Conservation (phyloP, 2,797 vertebrate species). For the Semaprochilodus insignis region DNA sequence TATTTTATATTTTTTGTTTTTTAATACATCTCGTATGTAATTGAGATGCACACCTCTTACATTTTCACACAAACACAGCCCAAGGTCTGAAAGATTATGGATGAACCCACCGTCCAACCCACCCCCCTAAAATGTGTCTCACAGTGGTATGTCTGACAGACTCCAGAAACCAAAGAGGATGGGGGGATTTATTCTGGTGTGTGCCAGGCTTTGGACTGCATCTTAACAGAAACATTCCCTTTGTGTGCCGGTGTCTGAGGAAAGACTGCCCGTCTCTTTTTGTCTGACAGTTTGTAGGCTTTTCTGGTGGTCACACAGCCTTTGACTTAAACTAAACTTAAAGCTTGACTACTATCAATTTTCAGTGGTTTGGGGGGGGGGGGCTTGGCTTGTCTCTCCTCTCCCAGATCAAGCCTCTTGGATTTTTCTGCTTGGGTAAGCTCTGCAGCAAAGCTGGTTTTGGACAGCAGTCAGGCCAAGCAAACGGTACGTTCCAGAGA, state of each 20-base stretch:
- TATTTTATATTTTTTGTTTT: too few species aligned
- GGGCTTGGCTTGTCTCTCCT: constrained; percentile 37
- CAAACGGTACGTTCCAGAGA: constrained; percentile 61
- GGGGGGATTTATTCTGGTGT: background rate
- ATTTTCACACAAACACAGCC: too few species aligned
- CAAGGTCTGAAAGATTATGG: too few species aligned
- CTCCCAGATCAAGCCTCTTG: constrained; percentile 48
- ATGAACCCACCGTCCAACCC: too few species aligned
- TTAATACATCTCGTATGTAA: too few species aligned
- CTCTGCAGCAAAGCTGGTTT: constrained; percentile 58
- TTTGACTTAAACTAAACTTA: constrained; percentile 47
- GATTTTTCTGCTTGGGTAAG: constrained; percentile 58
- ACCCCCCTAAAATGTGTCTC: too few species aligned
- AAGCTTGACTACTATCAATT: constrained; percentile 50
- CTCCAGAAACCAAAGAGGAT: background rate
- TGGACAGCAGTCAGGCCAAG: constrained; percentile 65
- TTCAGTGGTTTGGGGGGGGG: constrained; percentile 50
- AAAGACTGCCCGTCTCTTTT: background rate
- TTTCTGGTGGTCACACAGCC: constrained; percentile 14
- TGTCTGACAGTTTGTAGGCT: background rate
- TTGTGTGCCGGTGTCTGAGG: background rate
- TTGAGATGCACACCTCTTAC: too few species aligned
- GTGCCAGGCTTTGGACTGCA: background rate
- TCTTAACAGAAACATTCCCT: constrained; percentile 3
- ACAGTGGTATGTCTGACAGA: background rate